Evolutionary conservation across 1,140 invertebrate genomes (phyloP).

Genomic region (Antheraea mylitta): DNA sequence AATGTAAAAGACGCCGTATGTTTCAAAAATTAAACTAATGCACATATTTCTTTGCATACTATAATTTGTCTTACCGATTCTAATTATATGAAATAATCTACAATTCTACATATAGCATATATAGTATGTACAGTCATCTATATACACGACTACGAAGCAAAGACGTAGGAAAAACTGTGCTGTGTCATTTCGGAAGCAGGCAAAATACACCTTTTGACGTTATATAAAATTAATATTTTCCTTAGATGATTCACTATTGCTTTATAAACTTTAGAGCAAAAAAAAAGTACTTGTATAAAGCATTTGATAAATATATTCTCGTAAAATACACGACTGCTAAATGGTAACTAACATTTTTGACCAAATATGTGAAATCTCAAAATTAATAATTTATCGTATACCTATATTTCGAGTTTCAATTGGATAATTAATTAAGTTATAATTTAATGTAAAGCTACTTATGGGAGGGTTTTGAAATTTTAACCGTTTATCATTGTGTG

Average conservation of each 20-base stretch:
- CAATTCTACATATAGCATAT: constrained; percentile 70
- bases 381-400: neutral
- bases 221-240: constrained; percentile 27
- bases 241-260: neutral
- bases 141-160: constrained; percentile 67
- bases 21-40: constrained; percentile 23
- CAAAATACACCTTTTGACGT: neutral
- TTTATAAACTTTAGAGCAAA: neutral
- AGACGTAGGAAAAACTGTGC: constrained; percentile 36
- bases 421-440: too few species aligned
- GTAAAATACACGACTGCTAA: constrained; percentile 28
- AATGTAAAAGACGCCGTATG: too few species aligned
- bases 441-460: too few species aligned
- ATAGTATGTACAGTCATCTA: constrained; percentile 73
- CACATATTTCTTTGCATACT: constrained; percentile 36
- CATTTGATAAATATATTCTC: too few species aligned
- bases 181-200: constrained; percentile 36
- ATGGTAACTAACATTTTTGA: constrained; percentile 63
- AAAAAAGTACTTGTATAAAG: too few species aligned
- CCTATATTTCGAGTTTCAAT: too few species aligned
- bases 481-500: too few species aligned
- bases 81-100: constrained; percentile 67
- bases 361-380: neutral
- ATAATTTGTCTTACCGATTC: constrained; percentile 46
- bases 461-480: too few species aligned